Base-by-base conservation (phyloP, 1,140 invertebrate genomes). In the Aphidius gifuensis region DNA sequence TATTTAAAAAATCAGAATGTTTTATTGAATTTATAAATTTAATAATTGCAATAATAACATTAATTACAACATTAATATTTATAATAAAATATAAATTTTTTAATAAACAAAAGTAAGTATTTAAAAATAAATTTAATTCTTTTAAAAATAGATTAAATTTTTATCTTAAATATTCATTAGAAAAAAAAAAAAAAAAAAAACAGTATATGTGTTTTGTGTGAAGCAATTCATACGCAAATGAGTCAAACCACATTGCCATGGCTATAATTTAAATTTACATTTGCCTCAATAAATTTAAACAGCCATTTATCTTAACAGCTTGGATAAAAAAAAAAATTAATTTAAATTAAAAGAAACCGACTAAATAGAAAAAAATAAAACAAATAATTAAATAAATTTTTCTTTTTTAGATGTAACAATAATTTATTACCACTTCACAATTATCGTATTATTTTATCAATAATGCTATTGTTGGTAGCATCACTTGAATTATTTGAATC, bases 401-500 rank as follows among this genome's bases (percentile, higher is more conserved):
- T 32, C 2, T 58, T 5, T 8, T 59, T 23, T 58, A 75, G 74
- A 57, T 42, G 48, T 21, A 65, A 44, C 8, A 67, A 40, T 11
- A 49, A 32, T 21, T 53, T 73, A 5, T 60, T 74, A 49, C 72
- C 72, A 3, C 58, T 72, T 57, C 72, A 73, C 57, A 65, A 59
- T 23, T 45, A 57, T 6, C 66, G 71, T 9, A 71, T 68, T 8
- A 32, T 74, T 53, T 46, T 72, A 6, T 70, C 70, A 45, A 65
- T 71, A 3, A 9, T 64, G 8, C 16, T 73, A 38, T 42, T 74
- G 6, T 2, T 67, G 3, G 39, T 62, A 5, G 59, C 73, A 45
- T 45, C 65, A 40, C 23, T 74, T 53, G 72, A 75, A 54, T 43
- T 72, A 4, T 72, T 60, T 21, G 74, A 75, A 50, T 69, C 69